Conservation (phyloP, 2,797 vertebrate genomes). For the Sebastes steindachneri region DNA sequence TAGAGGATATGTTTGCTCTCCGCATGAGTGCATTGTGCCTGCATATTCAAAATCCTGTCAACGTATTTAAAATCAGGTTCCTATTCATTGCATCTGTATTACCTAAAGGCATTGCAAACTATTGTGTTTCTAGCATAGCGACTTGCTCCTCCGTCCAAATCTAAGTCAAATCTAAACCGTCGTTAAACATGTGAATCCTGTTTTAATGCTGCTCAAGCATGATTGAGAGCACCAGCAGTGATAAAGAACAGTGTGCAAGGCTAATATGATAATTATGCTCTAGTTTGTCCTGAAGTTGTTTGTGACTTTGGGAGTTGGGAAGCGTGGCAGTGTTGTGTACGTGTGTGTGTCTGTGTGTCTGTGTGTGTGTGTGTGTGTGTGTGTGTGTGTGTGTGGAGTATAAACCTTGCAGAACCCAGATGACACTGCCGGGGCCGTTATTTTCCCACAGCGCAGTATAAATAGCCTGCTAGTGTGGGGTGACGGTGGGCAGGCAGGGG, state of each 20-base stretch:
- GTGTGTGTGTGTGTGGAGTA: constrained; percentile 3
- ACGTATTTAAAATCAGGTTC: constrained; percentile 6
- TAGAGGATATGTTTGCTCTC: constrained; percentile 2
- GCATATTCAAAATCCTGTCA: constrained; percentile 7
- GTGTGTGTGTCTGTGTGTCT: constrained; percentile 12
- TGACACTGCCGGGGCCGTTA: constrained; percentile 59
- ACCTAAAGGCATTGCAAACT: neutral
- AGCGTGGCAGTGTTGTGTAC: constrained; percentile 21
- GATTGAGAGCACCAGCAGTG: neutral
- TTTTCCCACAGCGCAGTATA: constrained; percentile 86
- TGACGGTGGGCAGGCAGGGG: constrained; percentile 71
- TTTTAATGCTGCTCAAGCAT: neutral
- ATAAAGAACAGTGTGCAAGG: neutral
- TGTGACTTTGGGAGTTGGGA: constrained; percentile 26
- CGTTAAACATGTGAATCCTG: neutral
- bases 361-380: constrained; percentile 4
- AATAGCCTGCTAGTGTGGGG: constrained; percentile 81
- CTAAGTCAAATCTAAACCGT: neutral
- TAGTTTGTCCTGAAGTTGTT: constrained; percentile 19
- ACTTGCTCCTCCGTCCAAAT: neutral
- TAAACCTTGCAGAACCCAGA: constrained; percentile 64
- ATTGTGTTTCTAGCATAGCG: neutral
- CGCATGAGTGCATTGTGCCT: constrained; percentile 5
- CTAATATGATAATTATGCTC: neutral
- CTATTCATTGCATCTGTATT: neutral